Conservation (phyloP, 2,888 invertebrate species). For the Sicus ferrugineus region DNA sequence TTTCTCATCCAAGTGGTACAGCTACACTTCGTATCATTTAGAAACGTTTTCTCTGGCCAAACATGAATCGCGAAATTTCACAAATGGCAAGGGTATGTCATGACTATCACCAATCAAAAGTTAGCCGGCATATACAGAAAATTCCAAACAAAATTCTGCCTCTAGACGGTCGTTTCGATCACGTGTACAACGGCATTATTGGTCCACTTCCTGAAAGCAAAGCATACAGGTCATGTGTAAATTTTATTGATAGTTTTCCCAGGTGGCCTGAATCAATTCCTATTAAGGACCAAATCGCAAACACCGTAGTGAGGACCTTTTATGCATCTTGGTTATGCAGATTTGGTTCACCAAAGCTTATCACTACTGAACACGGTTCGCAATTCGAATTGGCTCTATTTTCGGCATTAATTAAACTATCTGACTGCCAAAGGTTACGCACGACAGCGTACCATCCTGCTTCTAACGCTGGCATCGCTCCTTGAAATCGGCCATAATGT, state of each 20-base stretch:
- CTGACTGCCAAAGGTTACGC: slow-evolving; percentile 22
- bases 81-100: background rate
- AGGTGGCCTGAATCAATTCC: slow-evolving; percentile 30
- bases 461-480: slow-evolving; percentile 34
- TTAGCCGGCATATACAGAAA: slow-evolving; percentile 11
- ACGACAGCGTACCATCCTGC: slow-evolving; percentile 36
- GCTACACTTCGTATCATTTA: background rate
- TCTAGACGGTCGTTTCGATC: slow-evolving; percentile 24
- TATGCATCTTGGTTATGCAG: slow-evolving; percentile 31
- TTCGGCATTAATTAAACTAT: slow-evolving; percentile 26
- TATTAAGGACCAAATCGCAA: slow-evolving; percentile 29
- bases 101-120: slow-evolving; percentile 16
- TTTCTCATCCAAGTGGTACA: slow-evolving; percentile 2
- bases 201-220: slow-evolving; percentile 8
- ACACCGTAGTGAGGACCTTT: slow-evolving; percentile 28
- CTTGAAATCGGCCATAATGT: slow-evolving; percentile 23
- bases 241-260: slow-evolving; percentile 6
- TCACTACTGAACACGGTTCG: slow-evolving; percentile 36
- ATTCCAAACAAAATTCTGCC: slow-evolving; percentile 12
- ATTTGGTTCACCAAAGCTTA: slow-evolving; percentile 30
- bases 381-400: slow-evolving; percentile 37
- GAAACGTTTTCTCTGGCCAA: slow-evolving; percentile 4
- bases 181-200: slow-evolving; percentile 21
- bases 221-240: slow-evolving; percentile 12
- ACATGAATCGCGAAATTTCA: slow-evolving; percentile 6